Evolutionary conservation across 1,140 invertebrate species (phyloP), one percentile per base, ranked within the genome.

Genomic region (Diorhabda carinulata): DNA sequence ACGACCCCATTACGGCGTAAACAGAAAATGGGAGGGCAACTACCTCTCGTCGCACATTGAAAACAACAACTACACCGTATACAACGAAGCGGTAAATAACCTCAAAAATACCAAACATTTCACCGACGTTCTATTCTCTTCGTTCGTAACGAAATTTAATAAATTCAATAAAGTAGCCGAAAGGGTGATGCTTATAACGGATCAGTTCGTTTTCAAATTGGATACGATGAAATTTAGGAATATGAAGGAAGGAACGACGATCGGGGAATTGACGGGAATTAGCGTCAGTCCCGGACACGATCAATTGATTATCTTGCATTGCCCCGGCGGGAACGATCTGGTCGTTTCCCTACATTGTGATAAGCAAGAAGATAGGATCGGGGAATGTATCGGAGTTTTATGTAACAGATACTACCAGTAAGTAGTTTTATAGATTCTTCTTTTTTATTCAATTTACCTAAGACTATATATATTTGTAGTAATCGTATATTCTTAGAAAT

Each of bases 241-340:
- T 43, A 88, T 98, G 86, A 93, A 91, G 77, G 90, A 93, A 74
- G 91, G 91, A 7, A 73, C 78, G n/a, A 71, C 70, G 4, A 63
- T 81, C 5, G 73, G 66, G 41, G 72, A 74, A 86, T 84, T 96
- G 3, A 92, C 91, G n/a, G 91, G 91, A 5, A 75, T 95, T 2
- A 93, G 90, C 77, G 84, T 96, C 2, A 91, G 88, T n/a, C 88
- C 92, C 8, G 92, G 90, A 2, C 87, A 85, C 70, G 96, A 97
- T 80, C 96, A 98, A 78, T 85, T 98, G 63, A 87, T 96, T 66
- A 90, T 95, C 6, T 88, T 98, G 72, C 96, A 98, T 80, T 89
- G 96, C 3, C 89, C 90, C 70, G 88, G 88, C 42, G 92, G 92
- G 25, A 96, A 97, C 81, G 97, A 98, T 82, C 89, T 98, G 76